Base-by-base conservation (phyloP, 2,888 invertebrate genomes). In the Philonicus albiceps region DNA sequence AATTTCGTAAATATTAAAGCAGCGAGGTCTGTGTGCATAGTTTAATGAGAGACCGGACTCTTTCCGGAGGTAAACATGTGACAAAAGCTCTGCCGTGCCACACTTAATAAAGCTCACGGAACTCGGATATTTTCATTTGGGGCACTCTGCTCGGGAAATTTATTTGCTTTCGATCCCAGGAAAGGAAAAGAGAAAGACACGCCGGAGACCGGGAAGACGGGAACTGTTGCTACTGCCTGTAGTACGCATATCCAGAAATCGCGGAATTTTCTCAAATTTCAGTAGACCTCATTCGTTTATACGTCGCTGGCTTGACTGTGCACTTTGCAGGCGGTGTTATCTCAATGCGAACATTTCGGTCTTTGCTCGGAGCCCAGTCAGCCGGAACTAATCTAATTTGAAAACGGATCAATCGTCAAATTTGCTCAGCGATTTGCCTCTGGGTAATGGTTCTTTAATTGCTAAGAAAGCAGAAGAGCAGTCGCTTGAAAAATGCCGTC, bases 1-100 rank as follows among this genome's bases (percentile, higher is more conserved):
- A 78, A 49, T 19, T 78, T 43, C 30, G 78, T 49, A 78, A 78
- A 78, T 78, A 76, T 22, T 22, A 76, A 40, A 76, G 76, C 34
- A 37, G 37, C 64, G 64, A 0, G 64, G 8, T 3, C 11, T 27
- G 64, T 64, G 37, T 76, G 22, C 75, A 22, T 40, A 22, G 37
- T 7, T 13, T 40, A 37, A 76, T 22, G 76, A 22, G 76, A 11
- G 22, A 19, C n/a, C 37, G 22, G 22, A 11, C 37, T 43, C 31
- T 43, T 76, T 78, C 78, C 78, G 49, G 22, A 78, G 43, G 78
- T 30, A 78, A 78, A 49, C 78, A 78, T 78, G 78, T 78, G 78
- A 78, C 49, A 78, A 78, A 78, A 78, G 78, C 49, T 49, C 22
- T 30, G 43, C 16, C 30, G 16, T 8, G 27, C 49, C 30, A 16